Base-by-base conservation (phyloP, 1,140 invertebrate species). In the Saxidomus purpurata region DNA sequence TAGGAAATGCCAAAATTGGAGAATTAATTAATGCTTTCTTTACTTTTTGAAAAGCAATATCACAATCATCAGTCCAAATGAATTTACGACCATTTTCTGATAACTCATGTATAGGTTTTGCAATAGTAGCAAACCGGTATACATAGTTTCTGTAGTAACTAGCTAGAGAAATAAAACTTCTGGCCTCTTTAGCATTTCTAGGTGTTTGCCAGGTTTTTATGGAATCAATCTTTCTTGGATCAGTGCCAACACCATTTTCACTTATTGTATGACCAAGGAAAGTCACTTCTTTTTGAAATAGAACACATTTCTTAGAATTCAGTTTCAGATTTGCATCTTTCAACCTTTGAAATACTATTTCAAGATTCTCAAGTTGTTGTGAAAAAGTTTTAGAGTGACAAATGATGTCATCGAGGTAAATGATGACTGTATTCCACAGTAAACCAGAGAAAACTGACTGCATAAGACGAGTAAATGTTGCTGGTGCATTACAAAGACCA, bases 21-120 rank as follows among this genome's bases (percentile, higher is more conserved):
- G 90, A 43, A 17, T 49, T 63, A 0, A 52, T 90, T 25, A 92
- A 59, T 6, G 19, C 59, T 22, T 77, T 31, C 52, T 93, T 91
- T 17, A 92, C 43, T 17, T 59, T 31, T 17, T 92, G 40, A 80
- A 92, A 93, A 36, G 69, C 36, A 34, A 81, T n/a, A 22, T 91
- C 36, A 81, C 91, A 93, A 22, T 79, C 79, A 0, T 0, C 22
- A 22, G 82, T 63, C 89, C 91, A 91, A 25, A 63, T 40, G 49
- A 92, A 92, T 11, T 40, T 38, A 0, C 15, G 31, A 11, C 52
- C 76, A n/a, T 90, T 88, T 31, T 90, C 69, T n/a, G n/a, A 34
- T 28, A 91, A 25, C 22, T 80, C 55, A 63, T 91, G 71, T 11
- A 90, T 28, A 17, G 91, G 90, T 59, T 43, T 83, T 19, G 84